Evolutionary conservation across 2,888 invertebrate species (phyloP), one percentile per base, ranked within the genome.

Genomic region (Pristionchus entomophagus): DNA sequence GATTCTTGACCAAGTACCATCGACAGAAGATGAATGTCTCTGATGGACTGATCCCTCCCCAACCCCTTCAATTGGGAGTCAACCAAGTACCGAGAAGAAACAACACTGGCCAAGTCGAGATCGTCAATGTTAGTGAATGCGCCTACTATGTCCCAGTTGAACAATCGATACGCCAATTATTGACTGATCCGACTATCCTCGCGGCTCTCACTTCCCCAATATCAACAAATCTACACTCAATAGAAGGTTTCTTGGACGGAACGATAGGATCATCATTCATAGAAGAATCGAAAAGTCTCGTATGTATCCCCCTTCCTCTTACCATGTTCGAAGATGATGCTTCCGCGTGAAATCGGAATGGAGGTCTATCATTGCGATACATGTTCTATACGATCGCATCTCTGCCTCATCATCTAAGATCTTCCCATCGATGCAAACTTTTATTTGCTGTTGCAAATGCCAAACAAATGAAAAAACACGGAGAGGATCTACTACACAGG

Each of bases 301-400:
- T 38, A 12, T 38, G 38, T 12, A 69, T 69, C 38, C 69, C 69
- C 41, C 35, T 69, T 6, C 69, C 69, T 14, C 41, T 69, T 0
- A 69, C 38, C 12, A 69, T 69, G 41, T 69, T 69, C 41, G 69
- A 69, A 22, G 69, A 69, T 69, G 69, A 69, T 69, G 69, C 69
- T 22, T 38, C 69, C 1, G 69, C 69, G 6, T 38, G 69, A 22
- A 69, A 69, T 41, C 12, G 41, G 41, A 69, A 69, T 14, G 69
- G 69, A n/a, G 69, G 69, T n/a, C 22, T 69, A 4, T 69, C 69
- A 2, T 22, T 69, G 1, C 26, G 69, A 69, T 69, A 69, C 69
- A 69, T 69, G 69, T 26, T 69, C 38, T 69, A 69, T 22, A 69
- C 69, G 19, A 41, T 69, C 5, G 69, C 69, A 2, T 38, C 38